Evolutionary conservation across 2,797 vertebrate genomes (phyloP), one percentile per base, ranked within the genome.

Genomic region (Schizothorax lantsangensis): DNA sequence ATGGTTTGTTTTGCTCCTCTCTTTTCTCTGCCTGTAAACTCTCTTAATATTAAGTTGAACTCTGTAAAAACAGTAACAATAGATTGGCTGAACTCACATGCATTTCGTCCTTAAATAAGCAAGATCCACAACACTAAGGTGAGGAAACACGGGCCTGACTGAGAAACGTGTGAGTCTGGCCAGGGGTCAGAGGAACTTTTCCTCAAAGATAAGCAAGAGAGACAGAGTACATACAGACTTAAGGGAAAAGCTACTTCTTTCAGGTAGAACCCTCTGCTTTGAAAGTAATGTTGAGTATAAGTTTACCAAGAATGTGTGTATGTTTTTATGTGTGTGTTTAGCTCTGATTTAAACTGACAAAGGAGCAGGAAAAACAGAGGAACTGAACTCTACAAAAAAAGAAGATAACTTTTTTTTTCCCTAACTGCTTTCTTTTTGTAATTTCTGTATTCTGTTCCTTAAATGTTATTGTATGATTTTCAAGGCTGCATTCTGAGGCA

Each of bases 141-240:
- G 72, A 89, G 84, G 86, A 90, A 91, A 86, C 84, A 85, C 3
- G n/a, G 89, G 88, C 89, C 90, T 89, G 74, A 77, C 81, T 87
- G 79, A 89, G 57, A 85, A 47, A 83, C 66, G 64, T 89, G 88
- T 93, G 90, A 87, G 92, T 91, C 92, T 90, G 87, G 89, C 90
- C 71, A 79, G 84, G 92, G 94, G 93, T 94, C 93, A 94, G 92
- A 93, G 94, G 92, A 92, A 93, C 92, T 92, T 89, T 90, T 90
- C 91, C 8, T 92, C 85, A 90, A 90, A 92, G 95, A 95, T 95
- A 95, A 95, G 93, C 77, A 33, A 45, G 57, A 83, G 85, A 83
- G 69, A 89, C 73, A 74, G 85, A 54, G 83, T 62, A 83, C 79
- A 87, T 88, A 83, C 75, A 89, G 86, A 86, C 84, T 79, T 88